Conservation (phyloP, 2,888 invertebrate species). For the Conchocele bisecta region DNA sequence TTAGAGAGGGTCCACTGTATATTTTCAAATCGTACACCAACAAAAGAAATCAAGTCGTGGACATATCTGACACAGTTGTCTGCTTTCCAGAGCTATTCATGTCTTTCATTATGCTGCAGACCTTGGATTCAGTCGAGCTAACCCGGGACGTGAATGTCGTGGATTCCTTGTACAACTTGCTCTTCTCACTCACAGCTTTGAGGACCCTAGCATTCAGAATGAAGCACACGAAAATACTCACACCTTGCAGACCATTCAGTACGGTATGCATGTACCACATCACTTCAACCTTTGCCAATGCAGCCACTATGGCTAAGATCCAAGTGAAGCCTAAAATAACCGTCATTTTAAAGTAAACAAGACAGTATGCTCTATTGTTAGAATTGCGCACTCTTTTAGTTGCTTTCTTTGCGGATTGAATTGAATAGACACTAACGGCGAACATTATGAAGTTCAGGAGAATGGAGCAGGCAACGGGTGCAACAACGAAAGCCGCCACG, state of each 20-base stretch:
- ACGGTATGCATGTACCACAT: slow-evolving; percentile 32
- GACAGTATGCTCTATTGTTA: slow-evolving; percentile 13
- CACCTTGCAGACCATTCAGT: slow-evolving; percentile 38
- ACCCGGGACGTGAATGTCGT: too few relatives aligned
- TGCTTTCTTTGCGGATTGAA: background rate
- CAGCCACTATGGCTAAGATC: slow-evolving; percentile 28
- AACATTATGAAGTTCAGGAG: slow-evolving; percentile 18
- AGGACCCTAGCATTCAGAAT: slow-evolving; percentile 27
- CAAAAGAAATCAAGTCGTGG: too few relatives aligned
- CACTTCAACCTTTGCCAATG: slow-evolving; percentile 18
- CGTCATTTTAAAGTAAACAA: slow-evolving; percentile 37
- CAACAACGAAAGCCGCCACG: slow-evolving; percentile 18
- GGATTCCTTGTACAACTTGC: too few relatives aligned
- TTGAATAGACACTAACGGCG: slow-evolving; percentile 11
- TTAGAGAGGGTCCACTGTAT: too few relatives aligned
- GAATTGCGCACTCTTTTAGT: background rate
- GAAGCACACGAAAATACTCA: slow-evolving; percentile 35
- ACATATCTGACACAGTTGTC: too few relatives aligned
- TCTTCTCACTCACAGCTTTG: background rate
- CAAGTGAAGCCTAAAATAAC: slow-evolving; percentile 40
- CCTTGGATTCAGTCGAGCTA: too few relatives aligned
- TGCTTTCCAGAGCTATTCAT: too few relatives aligned
- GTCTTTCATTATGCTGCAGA: too few relatives aligned
- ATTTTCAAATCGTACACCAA: too few relatives aligned
- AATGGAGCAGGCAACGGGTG: slow-evolving; percentile 14